phyloP scores from a whole-genome alignment of 1,140 invertebrate genomes.

The Cherax destructor region DNA sequence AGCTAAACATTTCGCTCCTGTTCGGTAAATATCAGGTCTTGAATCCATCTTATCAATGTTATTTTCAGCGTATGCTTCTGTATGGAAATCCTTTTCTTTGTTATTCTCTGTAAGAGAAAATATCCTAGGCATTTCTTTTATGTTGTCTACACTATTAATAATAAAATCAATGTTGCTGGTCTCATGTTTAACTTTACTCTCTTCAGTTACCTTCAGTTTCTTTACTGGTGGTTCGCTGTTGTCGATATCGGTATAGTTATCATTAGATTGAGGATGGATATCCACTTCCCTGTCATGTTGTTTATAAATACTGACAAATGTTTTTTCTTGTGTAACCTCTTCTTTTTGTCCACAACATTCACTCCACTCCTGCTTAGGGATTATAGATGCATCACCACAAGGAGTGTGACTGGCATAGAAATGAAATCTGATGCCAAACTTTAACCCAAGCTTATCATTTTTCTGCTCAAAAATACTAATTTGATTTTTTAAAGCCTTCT shows the following conservation, averaged over 20 bases:
- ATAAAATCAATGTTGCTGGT: neutral
- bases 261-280: neutral
- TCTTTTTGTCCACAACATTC: constrained; percentile 31
- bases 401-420: constrained; percentile 92
- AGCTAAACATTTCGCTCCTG: constrained; percentile 90
- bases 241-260: neutral
- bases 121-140: neutral
- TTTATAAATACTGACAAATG: neutral
- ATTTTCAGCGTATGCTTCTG: neutral
- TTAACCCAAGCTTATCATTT: constrained; percentile 75
- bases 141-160: neutral
- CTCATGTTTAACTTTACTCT: neutral
- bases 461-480: constrained; percentile 75
- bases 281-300: neutral
- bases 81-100: neutral
- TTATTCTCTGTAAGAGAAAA: neutral
- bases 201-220: constrained; percentile 29
- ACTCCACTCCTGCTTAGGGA: constrained; percentile 77
- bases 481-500: constrained; percentile 74
- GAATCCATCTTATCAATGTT: neutral
- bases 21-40: constrained; percentile 83
- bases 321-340: neutral
- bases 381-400: constrained; percentile 96
- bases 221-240: constrained; percentile 11
- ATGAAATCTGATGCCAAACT: constrained; percentile 84